These are phyloP conservation scores for Synergus gifuensis DNA, from an alignment of 2,888 invertebrate genomes.

Conservation along the genomic window DNA sequence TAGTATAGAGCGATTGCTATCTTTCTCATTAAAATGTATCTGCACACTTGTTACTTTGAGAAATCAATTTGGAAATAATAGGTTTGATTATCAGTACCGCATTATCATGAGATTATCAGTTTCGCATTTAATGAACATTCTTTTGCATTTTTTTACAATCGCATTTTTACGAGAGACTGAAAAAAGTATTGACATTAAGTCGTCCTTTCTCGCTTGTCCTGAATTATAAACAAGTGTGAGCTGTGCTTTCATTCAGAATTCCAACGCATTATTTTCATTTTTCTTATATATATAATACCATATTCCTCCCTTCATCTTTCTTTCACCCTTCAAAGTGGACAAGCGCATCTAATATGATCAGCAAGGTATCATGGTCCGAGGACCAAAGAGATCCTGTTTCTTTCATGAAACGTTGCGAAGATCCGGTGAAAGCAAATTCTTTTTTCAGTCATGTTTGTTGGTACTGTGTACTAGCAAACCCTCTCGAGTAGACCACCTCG, in stretches of 20 bases:
- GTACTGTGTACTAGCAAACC: conserved; percentile 45
- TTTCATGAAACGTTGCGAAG: conserved; percentile 60
- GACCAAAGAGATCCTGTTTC: conserved; percentile 30
- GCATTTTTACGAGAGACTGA: background rate
- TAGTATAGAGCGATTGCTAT: conserved; percentile 5
- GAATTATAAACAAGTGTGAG: background rate
- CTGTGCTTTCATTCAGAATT: background rate
- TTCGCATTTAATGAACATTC: background rate
- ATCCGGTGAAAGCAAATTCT: conserved; percentile 62
- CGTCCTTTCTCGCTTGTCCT: background rate
- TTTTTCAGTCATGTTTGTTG: conserved; percentile 55
- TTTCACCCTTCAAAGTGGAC: background rate
- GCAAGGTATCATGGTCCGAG: background rate
- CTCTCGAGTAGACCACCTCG: conserved; percentile 43
- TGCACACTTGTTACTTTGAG: background rate
- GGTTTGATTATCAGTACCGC: background rate
- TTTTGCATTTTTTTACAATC: background rate
- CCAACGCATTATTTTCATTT: background rate
- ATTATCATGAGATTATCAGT: background rate
- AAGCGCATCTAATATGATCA: conserved; percentile 10
- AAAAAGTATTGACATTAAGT: background rate
- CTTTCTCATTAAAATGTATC: conserved; percentile 20
- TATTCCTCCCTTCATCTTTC: background rate
- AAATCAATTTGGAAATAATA: conserved; percentile 9
- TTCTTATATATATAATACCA: background rate